Percentiles rank a stretch among this genome's conserved stretches.
Evolutionary conservation across 2,113 vertebrate species (phyloP).

Genomic region (Chamaetylas fuelleborni): DNA sequence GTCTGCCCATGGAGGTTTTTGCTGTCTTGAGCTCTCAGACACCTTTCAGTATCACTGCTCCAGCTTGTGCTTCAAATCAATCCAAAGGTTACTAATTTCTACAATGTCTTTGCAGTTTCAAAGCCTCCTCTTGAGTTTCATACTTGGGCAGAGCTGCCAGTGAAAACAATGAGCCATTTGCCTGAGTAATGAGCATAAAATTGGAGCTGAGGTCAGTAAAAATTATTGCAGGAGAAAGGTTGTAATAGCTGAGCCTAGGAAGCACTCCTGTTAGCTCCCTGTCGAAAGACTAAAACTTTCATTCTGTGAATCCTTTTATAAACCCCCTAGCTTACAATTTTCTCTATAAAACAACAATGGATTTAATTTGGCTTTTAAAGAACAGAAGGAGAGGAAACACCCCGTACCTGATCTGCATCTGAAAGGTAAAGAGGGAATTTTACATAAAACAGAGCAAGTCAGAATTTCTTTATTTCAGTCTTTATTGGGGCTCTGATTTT

Average conservation of each 20-base stretch:
- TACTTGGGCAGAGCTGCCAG: neutral
- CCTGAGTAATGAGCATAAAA: constrained; percentile 48
- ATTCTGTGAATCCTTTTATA: constrained; percentile 36
- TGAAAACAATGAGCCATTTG: constrained; percentile 30
- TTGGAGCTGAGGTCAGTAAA: constrained; percentile 20
- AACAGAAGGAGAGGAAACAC: constrained; percentile 45
- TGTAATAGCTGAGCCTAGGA: neutral
- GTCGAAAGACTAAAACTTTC: neutral
- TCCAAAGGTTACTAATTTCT: neutral
- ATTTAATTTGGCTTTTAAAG: constrained; percentile 37
- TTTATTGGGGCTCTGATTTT: constrained; percentile 25
- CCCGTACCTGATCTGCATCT: neutral
- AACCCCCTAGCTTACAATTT: constrained; percentile 6
- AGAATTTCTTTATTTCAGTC: constrained; percentile 25
- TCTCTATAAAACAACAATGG: constrained; percentile 17
- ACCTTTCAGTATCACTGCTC: neutral
- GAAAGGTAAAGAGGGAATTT: constrained; percentile 23
- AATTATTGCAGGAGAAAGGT: constrained; percentile 14
- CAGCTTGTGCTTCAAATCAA: neutral
- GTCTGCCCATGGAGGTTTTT: neutral
- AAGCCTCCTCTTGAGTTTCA: constrained; percentile 21
- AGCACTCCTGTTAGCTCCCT: neutral
- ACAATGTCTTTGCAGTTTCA: neutral
- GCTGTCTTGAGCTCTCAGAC: neutral
- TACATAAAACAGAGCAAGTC: constrained; percentile 8